phyloP scores from a whole-genome alignment of 2,888 invertebrate genomes.

The Polia nebulosa region DNA sequence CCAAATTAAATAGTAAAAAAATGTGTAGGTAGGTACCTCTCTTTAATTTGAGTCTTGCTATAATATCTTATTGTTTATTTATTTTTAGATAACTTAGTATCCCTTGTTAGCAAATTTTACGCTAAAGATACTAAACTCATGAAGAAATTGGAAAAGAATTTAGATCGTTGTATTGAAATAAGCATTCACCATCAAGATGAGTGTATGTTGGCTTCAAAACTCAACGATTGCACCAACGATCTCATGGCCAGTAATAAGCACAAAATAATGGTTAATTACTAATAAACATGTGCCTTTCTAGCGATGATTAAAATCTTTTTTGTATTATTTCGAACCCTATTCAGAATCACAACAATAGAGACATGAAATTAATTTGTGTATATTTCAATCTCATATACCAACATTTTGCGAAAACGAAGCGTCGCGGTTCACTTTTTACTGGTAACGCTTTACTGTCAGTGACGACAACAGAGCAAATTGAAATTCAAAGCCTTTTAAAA shows the following conservation, averaged over 20 bases:
- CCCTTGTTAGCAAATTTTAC: constrained; percentile 84
- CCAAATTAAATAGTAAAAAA: no score
- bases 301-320: background rate
- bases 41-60: no score
- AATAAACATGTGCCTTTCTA: constrained; percentile 41
- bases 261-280: constrained; percentile 81
- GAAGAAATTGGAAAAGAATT: constrained; percentile 84
- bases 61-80: background rate
- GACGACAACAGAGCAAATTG: no score
- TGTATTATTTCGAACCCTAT: background rate
- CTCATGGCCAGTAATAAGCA: constrained; percentile 84
- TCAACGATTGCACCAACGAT: constrained; percentile 87
- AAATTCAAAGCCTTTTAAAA: no score
- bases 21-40: no score
- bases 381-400: no score
- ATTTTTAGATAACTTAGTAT: constrained; percentile 78
- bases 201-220: constrained; percentile 80
- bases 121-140: constrained; percentile 83
- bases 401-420: no score
- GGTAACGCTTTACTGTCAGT: no score
- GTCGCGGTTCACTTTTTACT: no score
- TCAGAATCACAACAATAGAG: no score
- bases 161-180: constrained; percentile 83
- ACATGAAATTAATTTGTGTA: no score
- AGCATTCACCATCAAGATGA: constrained; percentile 78